phyloP scores from a whole-genome alignment of 2,113 vertebrate species.

The Seriola quinqueradiata region DNA sequence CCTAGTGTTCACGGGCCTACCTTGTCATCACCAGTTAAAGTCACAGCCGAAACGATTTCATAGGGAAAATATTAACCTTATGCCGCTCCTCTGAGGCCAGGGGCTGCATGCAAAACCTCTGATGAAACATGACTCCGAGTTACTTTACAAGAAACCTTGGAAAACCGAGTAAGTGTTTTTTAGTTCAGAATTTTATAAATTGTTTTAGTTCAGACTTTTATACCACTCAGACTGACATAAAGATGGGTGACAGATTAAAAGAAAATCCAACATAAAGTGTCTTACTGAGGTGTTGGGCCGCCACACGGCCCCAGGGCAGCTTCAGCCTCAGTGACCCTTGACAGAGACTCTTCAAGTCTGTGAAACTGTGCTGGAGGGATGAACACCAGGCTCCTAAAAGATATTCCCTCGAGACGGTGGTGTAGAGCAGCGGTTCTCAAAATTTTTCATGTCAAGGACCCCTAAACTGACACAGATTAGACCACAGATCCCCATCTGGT shows the following conservation, averaged over 20 bases:
- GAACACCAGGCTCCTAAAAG: too few species aligned
- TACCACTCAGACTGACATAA: slow-evolving; percentile 18
- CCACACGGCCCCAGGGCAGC: too few species aligned
- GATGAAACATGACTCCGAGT: slow-evolving; percentile 48
- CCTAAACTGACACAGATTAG: too few species aligned
- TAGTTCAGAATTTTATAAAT: slow-evolving; percentile 37
- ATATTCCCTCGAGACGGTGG: too few species aligned
- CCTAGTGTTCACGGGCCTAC: slow-evolving; percentile 36
- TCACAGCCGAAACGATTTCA: slow-evolving; percentile 40
- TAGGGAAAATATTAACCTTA: slow-evolving; percentile 55
- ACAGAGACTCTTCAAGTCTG: too few species aligned
- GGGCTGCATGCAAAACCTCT: slow-evolving; percentile 14
- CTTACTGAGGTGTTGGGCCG: too few species aligned
- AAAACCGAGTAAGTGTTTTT: slow-evolving; percentile 24
- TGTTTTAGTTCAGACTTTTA: slow-evolving; percentile 13
- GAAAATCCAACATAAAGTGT: too few species aligned
- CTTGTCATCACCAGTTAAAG: slow-evolving; percentile 52
- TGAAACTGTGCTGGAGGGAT: too few species aligned
- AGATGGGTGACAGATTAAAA: neutral
- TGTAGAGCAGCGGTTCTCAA: too few species aligned
- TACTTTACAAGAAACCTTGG: slow-evolving; percentile 33
- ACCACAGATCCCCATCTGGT: too few species aligned
- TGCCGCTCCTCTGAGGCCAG: slow-evolving; percentile 18
- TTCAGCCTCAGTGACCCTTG: too few species aligned
- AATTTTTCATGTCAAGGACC: too few species aligned